A percentile compares a stretch with the other conserved stretches of the same genome.
Evolutionary conservation across 2,113 vertebrate genomes (phyloP).

Genomic region (Alces alces): DNA sequence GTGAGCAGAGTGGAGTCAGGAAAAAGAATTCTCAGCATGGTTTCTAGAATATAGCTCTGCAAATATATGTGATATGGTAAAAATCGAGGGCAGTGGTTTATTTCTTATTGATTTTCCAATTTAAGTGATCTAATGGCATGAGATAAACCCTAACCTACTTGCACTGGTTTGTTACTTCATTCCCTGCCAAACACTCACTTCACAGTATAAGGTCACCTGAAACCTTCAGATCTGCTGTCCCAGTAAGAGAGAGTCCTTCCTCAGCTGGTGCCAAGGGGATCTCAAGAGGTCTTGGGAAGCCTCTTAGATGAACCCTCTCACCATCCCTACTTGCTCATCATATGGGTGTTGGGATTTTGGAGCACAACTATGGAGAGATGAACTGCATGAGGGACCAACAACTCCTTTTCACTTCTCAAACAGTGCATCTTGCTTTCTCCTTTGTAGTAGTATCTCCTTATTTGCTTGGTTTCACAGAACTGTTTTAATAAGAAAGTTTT

Average conservation of each 20-base stretch:
- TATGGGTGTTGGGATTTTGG: background rate
- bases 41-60: background rate
- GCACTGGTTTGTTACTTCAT: background rate
- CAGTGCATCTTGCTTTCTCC: background rate
- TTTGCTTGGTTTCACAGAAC: background rate
- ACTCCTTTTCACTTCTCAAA: background rate
- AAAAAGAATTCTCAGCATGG: background rate
- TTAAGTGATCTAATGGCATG: background rate
- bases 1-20: background rate
- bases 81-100: background rate
- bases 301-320: background rate
- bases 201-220: background rate
- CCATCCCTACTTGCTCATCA: background rate
- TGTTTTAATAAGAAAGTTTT: constrained; percentile 50
- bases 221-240: background rate
- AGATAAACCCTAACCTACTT: background rate
- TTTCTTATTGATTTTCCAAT: constrained; percentile 28
- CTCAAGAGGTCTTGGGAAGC: background rate
- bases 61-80: background rate
- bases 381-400: background rate
- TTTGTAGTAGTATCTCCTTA: background rate
- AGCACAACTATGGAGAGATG: background rate
- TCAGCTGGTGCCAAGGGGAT: background rate
- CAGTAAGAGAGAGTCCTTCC: background rate
- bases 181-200: background rate